These are phyloP conservation scores for Drosophila sulfurigaster DNA, from an alignment of 1,140 invertebrate genomes.

Conservation along the genomic window DNA sequence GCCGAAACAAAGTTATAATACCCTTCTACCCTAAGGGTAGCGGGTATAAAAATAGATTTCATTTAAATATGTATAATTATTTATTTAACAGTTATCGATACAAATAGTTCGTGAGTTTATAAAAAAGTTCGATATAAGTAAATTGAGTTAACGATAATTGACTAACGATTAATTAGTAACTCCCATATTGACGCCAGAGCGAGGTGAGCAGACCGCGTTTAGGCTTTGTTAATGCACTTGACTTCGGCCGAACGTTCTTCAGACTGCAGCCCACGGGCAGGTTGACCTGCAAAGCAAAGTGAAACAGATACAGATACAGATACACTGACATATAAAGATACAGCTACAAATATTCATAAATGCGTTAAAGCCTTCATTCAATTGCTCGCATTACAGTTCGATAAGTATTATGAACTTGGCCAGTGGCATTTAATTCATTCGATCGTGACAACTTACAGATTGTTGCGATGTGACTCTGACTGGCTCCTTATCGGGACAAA, in stretches of 20 bases:
- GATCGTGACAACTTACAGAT: constrained; percentile 66
- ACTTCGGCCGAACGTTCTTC: constrained; percentile 71
- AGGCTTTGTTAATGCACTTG: constrained; percentile 47
- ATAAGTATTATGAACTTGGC: neutral
- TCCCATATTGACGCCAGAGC: constrained; percentile 57
- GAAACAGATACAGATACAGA: constrained; percentile 2
- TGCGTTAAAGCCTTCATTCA: constrained; percentile 25
- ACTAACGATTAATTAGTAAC: constrained; percentile 25
- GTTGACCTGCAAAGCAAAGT: constrained; percentile 57
- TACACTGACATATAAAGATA: neutral
- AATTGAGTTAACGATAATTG: neutral
- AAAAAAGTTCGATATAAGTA: constrained; percentile 7
- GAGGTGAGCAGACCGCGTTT: constrained; percentile 71
- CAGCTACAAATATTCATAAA: constrained; percentile 1
- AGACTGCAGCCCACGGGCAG: constrained; percentile 74
- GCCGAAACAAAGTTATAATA: too few relatives aligned
- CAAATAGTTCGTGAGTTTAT: neutral
- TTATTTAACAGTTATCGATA: neutral
- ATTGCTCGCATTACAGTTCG: constrained; percentile 30
- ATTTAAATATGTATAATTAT: neutral
- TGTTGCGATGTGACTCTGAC: constrained; percentile 69
- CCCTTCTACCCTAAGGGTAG: too few relatives aligned
- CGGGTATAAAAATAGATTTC: neutral
- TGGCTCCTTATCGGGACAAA: constrained; percentile 71
- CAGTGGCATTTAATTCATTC: neutral